Evolutionary conservation across 2,113 vertebrate species (phyloP).

Genomic region (Corapipo altera): DNA sequence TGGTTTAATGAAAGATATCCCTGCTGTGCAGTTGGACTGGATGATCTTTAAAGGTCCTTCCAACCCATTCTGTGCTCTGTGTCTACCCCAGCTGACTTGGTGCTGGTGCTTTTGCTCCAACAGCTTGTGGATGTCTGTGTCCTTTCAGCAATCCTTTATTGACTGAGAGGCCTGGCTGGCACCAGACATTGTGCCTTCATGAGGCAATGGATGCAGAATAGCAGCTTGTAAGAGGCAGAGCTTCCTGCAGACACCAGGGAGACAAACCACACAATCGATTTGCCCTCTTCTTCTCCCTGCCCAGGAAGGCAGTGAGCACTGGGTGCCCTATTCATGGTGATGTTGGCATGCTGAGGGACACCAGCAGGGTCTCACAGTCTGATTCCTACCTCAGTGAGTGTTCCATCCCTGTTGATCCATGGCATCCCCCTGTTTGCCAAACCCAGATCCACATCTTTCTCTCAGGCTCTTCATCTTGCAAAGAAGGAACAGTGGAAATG

Average conservation of each 20-base stretch:
- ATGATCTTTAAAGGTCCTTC: not conserved
- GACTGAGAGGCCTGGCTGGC: not conserved
- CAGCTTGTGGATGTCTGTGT: not conserved
- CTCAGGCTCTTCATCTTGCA: not conserved
- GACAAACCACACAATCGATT: not conserved
- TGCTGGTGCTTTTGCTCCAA: not conserved
- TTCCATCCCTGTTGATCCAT: not conserved
- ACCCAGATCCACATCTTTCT: not conserved
- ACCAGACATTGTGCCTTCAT: not conserved
- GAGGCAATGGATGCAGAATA: not conserved
- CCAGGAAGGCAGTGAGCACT: not conserved
- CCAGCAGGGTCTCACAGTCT: not conserved
- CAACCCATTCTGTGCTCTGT: not conserved
- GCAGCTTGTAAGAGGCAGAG: not conserved
- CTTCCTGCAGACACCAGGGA: not conserved
- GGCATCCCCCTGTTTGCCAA: not conserved
- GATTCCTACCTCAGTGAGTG: not conserved
- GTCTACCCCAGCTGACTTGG: not conserved
- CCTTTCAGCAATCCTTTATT: not conserved
- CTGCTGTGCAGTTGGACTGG: not conserved
- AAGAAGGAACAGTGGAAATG: not conserved
- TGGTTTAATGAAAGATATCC: not conserved
- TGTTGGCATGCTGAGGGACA: not conserved
- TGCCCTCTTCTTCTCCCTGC: not conserved
- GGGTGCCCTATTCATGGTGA: rapidly evolving